Base-by-base conservation (phyloP, 1,140 invertebrate species). In the Aphelinus atriplicis region DNA sequence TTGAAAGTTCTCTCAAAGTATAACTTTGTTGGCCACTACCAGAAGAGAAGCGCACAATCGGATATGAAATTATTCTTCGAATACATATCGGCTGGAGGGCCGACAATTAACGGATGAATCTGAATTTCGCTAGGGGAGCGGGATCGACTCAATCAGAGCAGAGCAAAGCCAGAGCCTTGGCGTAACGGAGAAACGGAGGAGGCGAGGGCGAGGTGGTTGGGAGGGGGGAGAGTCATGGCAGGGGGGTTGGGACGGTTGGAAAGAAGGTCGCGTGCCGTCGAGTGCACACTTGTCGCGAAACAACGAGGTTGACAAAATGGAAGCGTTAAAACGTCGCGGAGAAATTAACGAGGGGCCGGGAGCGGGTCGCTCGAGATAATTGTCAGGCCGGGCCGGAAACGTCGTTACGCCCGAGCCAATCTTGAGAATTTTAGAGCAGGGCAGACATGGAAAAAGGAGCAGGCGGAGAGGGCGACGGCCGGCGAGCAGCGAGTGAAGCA, bases 291-390 rank as follows among this genome's bases (percentile, higher is more conserved):
- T 48, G 68, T 70, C 77, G 77, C 62, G 76, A 79, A 76, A 80
- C 80, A 79, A 81, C 75, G 75, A 81, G 78, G 73, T 79, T 78
- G 75, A 73, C 77, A 71, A 69, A 77, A 80, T 70, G 76, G 77
- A 79, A 73, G 78, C 73, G 74, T 76, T 66, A 81, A 81, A 78
- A 77, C 72, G 76, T 73, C 69, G 65, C 62, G 51, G 76, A 73
- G 72, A 80, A 80, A 82, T 81, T 81, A 81, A 82, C 77, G 80
- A 80, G 69, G 78, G 9, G 56, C 63, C 63, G 51, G 47, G 3
- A n/a, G 58, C 55, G 61, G 45, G 47, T 67, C 61, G 2, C 65
- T 47, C 51, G 61, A 75, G 50, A 64, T 71, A 71, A 71, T 71
- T 62, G 70, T 71, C 70, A 5, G 67, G 46, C 9, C 60, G 57